Base-by-base conservation (phyloP, 2,113 vertebrate species). In the Oreochromis tanganicae region DNA sequence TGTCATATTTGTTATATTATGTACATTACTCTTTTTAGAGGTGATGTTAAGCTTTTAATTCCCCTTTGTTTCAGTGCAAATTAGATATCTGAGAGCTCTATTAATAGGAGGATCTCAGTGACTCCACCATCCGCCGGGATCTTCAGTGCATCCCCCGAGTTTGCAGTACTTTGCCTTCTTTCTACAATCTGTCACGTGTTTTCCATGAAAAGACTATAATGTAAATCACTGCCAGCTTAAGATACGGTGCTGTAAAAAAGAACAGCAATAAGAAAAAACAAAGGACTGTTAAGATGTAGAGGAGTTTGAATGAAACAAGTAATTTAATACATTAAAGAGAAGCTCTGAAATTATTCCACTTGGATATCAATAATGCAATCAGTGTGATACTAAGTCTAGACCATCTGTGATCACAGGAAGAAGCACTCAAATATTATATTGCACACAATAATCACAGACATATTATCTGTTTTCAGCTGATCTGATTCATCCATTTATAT, bases 41-140 rank as follows among this genome's bases (percentile, higher is more conserved):
- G 50, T 83, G 88, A 75, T 29, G 79, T 50, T 71, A 85, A 90
- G 75, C 80, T 84, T 90, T 90, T 86, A 88, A 91, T 83, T 94
- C 89, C 85, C 85, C 12, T 82, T 68, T 82, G 91, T 90, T 88
- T 87, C 75, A 92, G 86, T 82, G 80, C 88, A 87, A 88, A 89
- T 90, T 93, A 90, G 52, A 88, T 87, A 89, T 91, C 85, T 88
- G 71, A 66, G 16, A 71, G 55, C 11, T 86, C 89, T 90, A 93
- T 88, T 88, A 92, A 91, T 84, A 93, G 81, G 8, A 3, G 16
- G 50, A 84, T 48, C 75, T 89, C 80, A 85, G 24, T 82, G 84
- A 80, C 87, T 86, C 80, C 55, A 57, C 34, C 14, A 46, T 86
- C 88, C 87, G 17, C 38, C 3, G 16, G 63, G 79, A 87, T 78